Evolutionary conservation across 2,888 invertebrate species (phyloP), one percentile per base, ranked within the genome.

Genomic region (Tachina lurida): DNA sequence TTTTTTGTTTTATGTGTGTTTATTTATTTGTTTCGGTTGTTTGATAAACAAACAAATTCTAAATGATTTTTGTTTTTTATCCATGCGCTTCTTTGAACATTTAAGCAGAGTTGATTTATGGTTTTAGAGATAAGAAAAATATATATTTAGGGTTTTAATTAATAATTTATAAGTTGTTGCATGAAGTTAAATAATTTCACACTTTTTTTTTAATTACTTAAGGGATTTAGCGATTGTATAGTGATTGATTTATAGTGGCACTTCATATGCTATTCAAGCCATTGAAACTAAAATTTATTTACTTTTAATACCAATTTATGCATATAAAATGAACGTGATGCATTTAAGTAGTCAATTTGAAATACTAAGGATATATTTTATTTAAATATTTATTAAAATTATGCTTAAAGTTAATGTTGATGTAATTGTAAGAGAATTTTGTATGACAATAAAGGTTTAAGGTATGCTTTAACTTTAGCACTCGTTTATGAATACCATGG

Each of bases 21-120:
- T 70, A 8, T 70, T 78, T 80, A 43, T 62, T 70, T 67, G 7
- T 41, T 67, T 74, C 13, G 45, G 17, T 75, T 70, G 74, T 78
- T 78, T 68, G 65, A 41, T 74, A 68, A 78, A 56, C 49, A 84
- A 84, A 84, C 75, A 79, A 52, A 70, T n/a, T 79, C 63, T 70
- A 79, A 84, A 70, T 84, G 79, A 75, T 75, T 70, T 75, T 31
- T 31, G 31, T 31, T 31, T 76, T n/a, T 47, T 70, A 49, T 84
- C 22, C 54, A 22, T 60, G 74, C 47, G 67, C 62, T 67, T 49
- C 54, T 63, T 70, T 41, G 15, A 39, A 45, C 43, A 60, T 60
- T 74, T 60, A 81, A 75, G 62, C 39, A 65, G 49, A 47, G n/a
- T 75, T 84, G 84, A 84, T 79, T 84, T 84, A 84, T 75, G 65